phyloP scores from a whole-genome alignment of 2,797 vertebrate genomes.

The Acestrorhynchus altus region DNA sequence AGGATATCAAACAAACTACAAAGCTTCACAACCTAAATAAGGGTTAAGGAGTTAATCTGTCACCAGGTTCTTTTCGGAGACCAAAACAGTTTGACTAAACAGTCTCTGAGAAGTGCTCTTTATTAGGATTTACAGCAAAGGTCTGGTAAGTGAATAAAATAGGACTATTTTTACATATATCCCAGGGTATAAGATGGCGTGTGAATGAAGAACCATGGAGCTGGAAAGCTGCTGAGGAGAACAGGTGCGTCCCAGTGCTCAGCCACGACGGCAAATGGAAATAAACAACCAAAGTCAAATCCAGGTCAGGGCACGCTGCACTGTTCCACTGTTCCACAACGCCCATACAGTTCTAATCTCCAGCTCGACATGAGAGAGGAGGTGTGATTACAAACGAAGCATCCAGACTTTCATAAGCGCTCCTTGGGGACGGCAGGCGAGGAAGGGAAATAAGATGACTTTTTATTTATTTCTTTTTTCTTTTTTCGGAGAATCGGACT shows the following conservation, averaged over 20 bases:
- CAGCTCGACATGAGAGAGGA: constrained; percentile 15
- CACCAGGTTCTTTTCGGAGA: too few relatives aligned
- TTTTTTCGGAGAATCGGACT: not conserved
- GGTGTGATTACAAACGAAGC: constrained; percentile 8
- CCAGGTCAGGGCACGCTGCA: not conserved
- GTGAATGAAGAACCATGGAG: not conserved
- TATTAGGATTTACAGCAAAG: too few relatives aligned
- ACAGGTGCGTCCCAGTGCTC: not conserved
- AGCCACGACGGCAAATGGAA: not conserved
- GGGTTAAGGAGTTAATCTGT: too few relatives aligned
- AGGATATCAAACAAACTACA: too few relatives aligned
- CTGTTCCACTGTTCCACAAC: too few relatives aligned
- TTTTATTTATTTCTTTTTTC: constrained; percentile 28
- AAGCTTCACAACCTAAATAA: too few relatives aligned
- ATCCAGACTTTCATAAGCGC: constrained; percentile 18
- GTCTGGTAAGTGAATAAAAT: too few relatives aligned
- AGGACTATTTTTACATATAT: too few relatives aligned
- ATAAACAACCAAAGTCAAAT: not conserved
- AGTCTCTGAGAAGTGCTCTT: too few relatives aligned
- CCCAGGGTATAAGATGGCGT: not conserved
- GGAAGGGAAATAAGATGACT: constrained; percentile 12
- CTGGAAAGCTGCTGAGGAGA: not conserved
- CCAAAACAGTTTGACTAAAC: too few relatives aligned
- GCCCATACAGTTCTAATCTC: not conserved
- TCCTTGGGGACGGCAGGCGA: constrained; percentile 15